Conservation (phyloP, 1,140 invertebrate genomes). For the Antheraea pernyi region DNA sequence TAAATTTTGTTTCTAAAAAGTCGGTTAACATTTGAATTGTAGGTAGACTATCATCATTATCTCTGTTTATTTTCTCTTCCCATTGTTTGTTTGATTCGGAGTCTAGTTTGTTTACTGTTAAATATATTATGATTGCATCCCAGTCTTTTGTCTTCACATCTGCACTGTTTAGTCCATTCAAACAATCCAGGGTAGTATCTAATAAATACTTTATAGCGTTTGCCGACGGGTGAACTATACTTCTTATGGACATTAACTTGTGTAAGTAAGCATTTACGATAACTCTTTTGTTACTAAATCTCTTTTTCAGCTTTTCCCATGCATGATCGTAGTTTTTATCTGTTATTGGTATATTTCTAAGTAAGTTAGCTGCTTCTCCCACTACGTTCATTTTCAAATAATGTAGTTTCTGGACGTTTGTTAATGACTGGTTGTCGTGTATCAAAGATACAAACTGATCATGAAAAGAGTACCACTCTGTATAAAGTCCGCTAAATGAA, state of each 20-base stretch:
- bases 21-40: conserved; percentile 26
- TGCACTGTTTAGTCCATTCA: no score
- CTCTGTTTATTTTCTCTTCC: no score
- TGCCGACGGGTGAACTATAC: no score
- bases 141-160: conserved; percentile 19
- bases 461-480: conserved; percentile 7
- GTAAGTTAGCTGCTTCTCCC: conserved; percentile 14
- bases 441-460: conserved; percentile 11
- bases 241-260: conserved; percentile 31
- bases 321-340: conserved; percentile 8
- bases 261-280: conserved; percentile 11
- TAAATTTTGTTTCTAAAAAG: conserved; percentile 26
- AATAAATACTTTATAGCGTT: no score
- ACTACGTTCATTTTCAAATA: conserved; percentile 5
- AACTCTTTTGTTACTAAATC: conserved; percentile 19
- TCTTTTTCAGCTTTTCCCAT: conserved; percentile 7
- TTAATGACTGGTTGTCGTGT: neutral
- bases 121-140: conserved; percentile 29
- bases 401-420: conserved; percentile 13
- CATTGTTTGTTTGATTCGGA: conserved; percentile 29
- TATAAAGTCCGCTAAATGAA: neutral
- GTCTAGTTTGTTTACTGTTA: conserved; percentile 26
- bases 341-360: no score
- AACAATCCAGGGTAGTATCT: conserved; percentile 31
- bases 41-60: conserved; percentile 22